A percentile compares a stretch with the other conserved stretches of the same genome.
These are phyloP conservation scores for Melanostigma gelatinosum DNA, from an alignment of 2,113 vertebrate species.

Conservation along the genomic window DNA sequence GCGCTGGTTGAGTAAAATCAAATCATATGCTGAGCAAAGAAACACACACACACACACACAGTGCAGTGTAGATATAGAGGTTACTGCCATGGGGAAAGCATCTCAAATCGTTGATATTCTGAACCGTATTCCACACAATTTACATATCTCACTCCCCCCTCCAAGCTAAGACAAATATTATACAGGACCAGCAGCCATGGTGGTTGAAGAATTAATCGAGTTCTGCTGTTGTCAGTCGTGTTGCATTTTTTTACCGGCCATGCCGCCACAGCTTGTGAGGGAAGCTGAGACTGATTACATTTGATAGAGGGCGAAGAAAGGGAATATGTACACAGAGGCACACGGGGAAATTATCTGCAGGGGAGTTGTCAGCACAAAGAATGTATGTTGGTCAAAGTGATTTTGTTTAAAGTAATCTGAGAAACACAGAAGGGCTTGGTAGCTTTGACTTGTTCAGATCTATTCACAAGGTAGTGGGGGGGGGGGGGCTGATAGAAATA, in stretches of 20 bases:
- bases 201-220: slow-evolving; percentile 78
- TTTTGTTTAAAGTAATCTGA: slow-evolving; percentile 77
- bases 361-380: slow-evolving; percentile 75
- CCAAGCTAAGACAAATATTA: slow-evolving; percentile 78
- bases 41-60: slow-evolving; percentile 14
- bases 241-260: slow-evolving; percentile 71
- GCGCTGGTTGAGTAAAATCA: slow-evolving; percentile 11
- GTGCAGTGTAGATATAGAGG: slow-evolving; percentile 55
- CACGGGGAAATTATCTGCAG: slow-evolving; percentile 72
- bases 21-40: slow-evolving; percentile 29
- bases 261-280: slow-evolving; percentile 51
- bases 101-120: slow-evolving; percentile 68
- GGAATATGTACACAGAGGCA: slow-evolving; percentile 76
- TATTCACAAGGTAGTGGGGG: slow-evolving; percentile 23
- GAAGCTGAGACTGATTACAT: slow-evolving; percentile 79
- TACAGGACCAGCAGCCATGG: slow-evolving; percentile 62
- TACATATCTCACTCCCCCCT: slow-evolving; percentile 60
- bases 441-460: slow-evolving; percentile 48
- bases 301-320: slow-evolving; percentile 76
- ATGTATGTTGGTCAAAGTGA: slow-evolving; percentile 74
- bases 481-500: slow-evolving; percentile 3
- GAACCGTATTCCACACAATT: slow-evolving; percentile 69
- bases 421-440: slow-evolving; percentile 60
- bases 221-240: slow-evolving; percentile 71
- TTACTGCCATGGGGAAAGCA: slow-evolving; percentile 45